A percentile compares a stretch with the other conserved stretches of the same genome.
Conservation (phyloP, 2,888 invertebrate genomes). For the Fragum whitleyi region DNA sequence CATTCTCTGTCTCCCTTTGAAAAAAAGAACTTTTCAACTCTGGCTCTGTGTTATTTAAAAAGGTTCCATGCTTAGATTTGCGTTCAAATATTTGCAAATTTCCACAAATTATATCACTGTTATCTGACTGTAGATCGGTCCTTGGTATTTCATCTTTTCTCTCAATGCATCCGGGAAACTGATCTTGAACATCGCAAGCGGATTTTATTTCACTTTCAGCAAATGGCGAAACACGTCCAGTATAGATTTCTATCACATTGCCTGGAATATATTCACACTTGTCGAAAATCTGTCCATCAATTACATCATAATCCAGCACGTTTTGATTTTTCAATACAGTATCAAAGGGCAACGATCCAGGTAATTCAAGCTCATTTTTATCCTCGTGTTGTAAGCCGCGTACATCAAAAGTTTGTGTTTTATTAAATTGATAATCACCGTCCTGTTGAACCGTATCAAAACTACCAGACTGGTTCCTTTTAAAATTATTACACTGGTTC, state of each 20-base stretch:
- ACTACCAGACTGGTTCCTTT: constrained; percentile 14
- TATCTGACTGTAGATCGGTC: not conserved
- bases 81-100: not conserved
- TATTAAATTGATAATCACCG: constrained; percentile 21
- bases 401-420: constrained; percentile 10
- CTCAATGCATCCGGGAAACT: not conserved
- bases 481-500: constrained; percentile 23
- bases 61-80: not conserved
- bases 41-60: no score
- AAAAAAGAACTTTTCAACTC: no score
- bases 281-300: constrained; percentile 12
- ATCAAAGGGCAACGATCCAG: not conserved
- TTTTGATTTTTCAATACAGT: not conserved
- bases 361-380: not conserved
- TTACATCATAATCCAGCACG: not conserved
- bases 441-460: constrained; percentile 2
- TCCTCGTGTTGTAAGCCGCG: not conserved
- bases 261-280: not conserved
- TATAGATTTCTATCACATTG: not conserved
- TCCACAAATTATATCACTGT: not conserved
- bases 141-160: not conserved
- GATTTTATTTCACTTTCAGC: not conserved
- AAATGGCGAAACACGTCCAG: not conserved
- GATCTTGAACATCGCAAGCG: not conserved
- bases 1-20: no score